phyloP scores from a whole-genome alignment of 2,113 vertebrate species.

The Theristicus caerulescens region DNA sequence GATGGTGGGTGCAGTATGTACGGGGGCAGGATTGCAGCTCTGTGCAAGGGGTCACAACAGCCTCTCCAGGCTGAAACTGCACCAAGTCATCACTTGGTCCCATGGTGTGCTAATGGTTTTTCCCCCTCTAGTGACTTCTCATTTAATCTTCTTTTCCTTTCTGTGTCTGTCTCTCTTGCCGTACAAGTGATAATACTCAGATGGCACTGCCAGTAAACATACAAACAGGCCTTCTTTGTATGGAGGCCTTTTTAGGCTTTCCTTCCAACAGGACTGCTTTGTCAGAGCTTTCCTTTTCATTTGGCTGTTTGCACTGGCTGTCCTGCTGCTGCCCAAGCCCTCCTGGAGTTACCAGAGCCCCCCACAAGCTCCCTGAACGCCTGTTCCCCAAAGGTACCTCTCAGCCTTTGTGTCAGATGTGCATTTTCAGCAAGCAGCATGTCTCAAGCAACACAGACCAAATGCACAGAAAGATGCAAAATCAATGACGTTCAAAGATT shows the following conservation, averaged over 20 bases:
- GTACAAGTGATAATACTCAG: neutral
- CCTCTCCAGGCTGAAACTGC: neutral
- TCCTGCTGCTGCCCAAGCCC: neutral
- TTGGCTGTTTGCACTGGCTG: neutral
- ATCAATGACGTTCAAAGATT: neutral
- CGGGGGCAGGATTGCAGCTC: neutral
- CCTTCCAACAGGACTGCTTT: neutral
- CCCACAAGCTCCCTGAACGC: fast-evolving
- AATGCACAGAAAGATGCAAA: neutral
- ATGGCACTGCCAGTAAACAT: neutral
- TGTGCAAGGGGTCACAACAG: fast-evolving
- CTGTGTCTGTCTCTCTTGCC: neutral
- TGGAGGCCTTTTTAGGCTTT: neutral
- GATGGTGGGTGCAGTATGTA: fast-evolving
- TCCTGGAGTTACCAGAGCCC: neutral
- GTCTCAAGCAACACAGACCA: neutral
- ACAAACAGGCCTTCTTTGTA: neutral
- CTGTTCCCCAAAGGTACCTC: neutral
- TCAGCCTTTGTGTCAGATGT: neutral
- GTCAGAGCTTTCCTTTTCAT: neutral
- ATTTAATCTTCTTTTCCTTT: neutral
- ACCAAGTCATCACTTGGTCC: neutral
- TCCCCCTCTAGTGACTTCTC: neutral
- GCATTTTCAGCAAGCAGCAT: neutral
- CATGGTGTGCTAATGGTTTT: neutral